Evolutionary conservation across 2,888 invertebrate genomes (phyloP), one percentile per base, ranked within the genome.

Genomic region (Agrochola lychnidis): DNA sequence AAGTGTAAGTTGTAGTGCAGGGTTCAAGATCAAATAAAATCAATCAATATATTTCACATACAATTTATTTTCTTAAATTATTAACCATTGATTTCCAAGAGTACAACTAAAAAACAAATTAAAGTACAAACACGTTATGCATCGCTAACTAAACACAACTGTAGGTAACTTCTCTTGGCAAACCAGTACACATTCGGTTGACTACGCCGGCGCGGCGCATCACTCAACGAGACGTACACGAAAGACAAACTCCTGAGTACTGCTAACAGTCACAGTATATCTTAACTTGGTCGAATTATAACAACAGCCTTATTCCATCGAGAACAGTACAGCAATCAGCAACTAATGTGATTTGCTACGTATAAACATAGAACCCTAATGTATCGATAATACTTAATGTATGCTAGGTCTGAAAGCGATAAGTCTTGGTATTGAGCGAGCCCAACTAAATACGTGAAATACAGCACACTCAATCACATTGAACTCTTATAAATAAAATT

Each of bases 81-180:
- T 95, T 96, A 96, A 96, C 96, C 96, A 96, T 96, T 96, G 96
- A 96, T 96, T 96, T 96, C 96, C 96, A 96, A 96, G 96, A 96
- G 96, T 96, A 96, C 94, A 96, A 96, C 96, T 96, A 96, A 96
- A 96, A 96, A 96, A 96, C 96, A 96, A 96, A 96, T 96, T 96
- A 96, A 96, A 96, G 96, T 96, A 96, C 96, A 96, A 96, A 96
- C 96, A 96, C 96, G 96, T 96, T 96, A 96, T 96, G 96, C 95
- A 96, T 96, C 92, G 94, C 95, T 96, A 96, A 95, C 94, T 96
- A 94, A 96, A 96, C 96, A 96, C 96, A 96, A 96, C 95, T 96
- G 95, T 96, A 95, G 96, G 96, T 96, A 96, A 96, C 96, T 96
- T 96, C 95, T 96, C 96, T 96, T 95, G 96, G 96, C 96, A 96